Percentiles rank a stretch among this genome's conserved stretches.
Evolutionary conservation across 2,888 invertebrate species (phyloP).

Genomic region (Crossocerus cetratus): DNA sequence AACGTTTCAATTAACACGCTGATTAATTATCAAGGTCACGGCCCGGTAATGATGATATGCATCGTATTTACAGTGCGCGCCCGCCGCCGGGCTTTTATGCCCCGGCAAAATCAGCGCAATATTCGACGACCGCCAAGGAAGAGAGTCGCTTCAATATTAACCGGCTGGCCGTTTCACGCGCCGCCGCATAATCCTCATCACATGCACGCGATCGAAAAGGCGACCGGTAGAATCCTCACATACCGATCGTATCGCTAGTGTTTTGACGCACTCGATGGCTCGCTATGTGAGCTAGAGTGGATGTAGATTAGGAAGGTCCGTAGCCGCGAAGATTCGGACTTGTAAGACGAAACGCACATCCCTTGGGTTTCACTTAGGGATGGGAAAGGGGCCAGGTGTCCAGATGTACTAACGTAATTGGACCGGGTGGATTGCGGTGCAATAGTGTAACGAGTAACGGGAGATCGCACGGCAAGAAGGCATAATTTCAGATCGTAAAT

Average conservation of each 20-base stretch:
- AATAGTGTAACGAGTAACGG: constrained; percentile 42
- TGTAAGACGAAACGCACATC: no score
- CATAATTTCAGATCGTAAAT: constrained; percentile 67
- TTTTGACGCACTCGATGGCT: no score
- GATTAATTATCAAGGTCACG: constrained; percentile 62
- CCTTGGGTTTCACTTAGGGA: not conserved
- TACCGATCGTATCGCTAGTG: no score
- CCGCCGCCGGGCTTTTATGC: constrained; percentile 9
- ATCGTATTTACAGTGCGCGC: constrained; percentile 43
- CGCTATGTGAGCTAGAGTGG: no score
- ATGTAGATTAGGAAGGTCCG: no score
- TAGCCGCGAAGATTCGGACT: no score
- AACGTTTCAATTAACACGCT: constrained; percentile 60
- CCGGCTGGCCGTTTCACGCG: not conserved
- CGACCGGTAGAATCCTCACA: no score
- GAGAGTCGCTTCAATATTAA: not conserved
- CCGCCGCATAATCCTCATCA: no score
- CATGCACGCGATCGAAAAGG: no score
- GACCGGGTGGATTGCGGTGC: constrained; percentile 23
- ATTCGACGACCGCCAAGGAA: constrained; percentile 35
- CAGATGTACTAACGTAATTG: constrained; percentile 38
- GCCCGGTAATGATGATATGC: constrained; percentile 43
- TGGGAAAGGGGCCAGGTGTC: constrained; percentile 34
- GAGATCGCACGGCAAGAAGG: constrained; percentile 42
- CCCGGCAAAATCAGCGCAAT: constrained; percentile 37